These are phyloP conservation scores for Mantis religiosa DNA, from an alignment of 2,888 invertebrate species.

Conservation along the genomic window DNA sequence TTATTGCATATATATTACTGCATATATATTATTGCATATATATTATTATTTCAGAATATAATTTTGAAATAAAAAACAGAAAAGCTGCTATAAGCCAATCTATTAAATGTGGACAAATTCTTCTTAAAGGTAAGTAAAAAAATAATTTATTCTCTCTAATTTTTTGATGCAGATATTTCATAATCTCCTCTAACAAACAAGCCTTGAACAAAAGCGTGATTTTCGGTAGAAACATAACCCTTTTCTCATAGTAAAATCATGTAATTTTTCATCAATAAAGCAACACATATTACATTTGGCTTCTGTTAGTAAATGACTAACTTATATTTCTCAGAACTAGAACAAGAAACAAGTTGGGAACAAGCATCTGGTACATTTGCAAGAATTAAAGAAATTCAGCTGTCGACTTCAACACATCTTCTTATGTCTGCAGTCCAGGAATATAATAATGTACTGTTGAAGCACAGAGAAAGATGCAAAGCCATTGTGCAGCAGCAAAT, in stretches of 20 bases:
- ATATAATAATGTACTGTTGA: constrained; percentile 7
- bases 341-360: not conserved
- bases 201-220: no score
- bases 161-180: no score
- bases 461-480: constrained; percentile 18
- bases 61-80: constrained; percentile 11
- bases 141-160: not conserved
- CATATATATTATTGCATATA: not conserved
- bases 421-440: not conserved
- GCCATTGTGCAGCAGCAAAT: constrained; percentile 15
- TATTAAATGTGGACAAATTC: not conserved
- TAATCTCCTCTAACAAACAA: no score
- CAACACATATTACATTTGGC: no score
- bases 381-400: constrained; percentile 7
- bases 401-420: not conserved
- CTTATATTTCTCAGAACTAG: not conserved
- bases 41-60: not conserved
- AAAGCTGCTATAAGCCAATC: not conserved
- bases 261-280: no score
- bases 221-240: no score
- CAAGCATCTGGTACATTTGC: not conserved
- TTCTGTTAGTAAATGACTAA: not conserved
- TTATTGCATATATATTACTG: no score
- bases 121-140: constrained; percentile 10
- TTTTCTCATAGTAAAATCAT: no score